Conservation (phyloP, 2,888 invertebrate species). For the Parascotia fuliginaria region DNA sequence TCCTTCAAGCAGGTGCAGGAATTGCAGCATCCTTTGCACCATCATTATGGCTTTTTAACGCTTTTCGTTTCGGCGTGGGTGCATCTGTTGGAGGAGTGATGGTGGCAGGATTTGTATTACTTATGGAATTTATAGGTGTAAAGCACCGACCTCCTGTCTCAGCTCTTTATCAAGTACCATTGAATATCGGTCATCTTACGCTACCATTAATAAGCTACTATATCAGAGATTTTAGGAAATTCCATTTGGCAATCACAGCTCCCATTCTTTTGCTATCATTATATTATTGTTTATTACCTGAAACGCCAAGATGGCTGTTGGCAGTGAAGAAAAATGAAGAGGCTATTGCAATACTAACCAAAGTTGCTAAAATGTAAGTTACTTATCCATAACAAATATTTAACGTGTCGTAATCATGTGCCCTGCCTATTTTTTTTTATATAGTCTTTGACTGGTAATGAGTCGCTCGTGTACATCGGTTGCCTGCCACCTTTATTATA, state of each 20-base stretch:
- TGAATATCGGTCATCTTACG: slow-evolving; percentile 86
- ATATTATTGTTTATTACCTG: slow-evolving; percentile 89
- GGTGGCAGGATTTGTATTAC: slow-evolving; percentile 81
- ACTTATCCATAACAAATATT: not conserved
- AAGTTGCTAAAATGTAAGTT: slow-evolving; percentile 30
- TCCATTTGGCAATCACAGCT: slow-evolving; percentile 87
- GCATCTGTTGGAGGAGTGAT: slow-evolving; percentile 91
- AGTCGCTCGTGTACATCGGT: too few relatives aligned
- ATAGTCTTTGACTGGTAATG: too few relatives aligned
- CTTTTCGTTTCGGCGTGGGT: slow-evolving; percentile 86
- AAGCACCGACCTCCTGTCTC: slow-evolving; percentile 75
- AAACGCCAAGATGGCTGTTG: slow-evolving; percentile 91
- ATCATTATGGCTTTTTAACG: slow-evolving; percentile 64
- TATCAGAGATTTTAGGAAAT: slow-evolving; percentile 86
- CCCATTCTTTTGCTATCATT: slow-evolving; percentile 81
- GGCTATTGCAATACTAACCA: slow-evolving; percentile 85
- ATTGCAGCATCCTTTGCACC: not conserved
- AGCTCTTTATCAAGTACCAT: slow-evolving; percentile 87
- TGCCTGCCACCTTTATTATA: too few relatives aligned
- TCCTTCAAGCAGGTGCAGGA: slow-evolving; percentile 52
- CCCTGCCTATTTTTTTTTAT: too few relatives aligned
- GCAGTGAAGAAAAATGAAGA: slow-evolving; percentile 86
- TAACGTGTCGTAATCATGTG: too few relatives aligned
- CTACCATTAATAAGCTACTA: slow-evolving; percentile 86
- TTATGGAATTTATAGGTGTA: slow-evolving; percentile 87